phyloP scores from a whole-genome alignment of 2,113 vertebrate species.

The Galbula dea region DNA sequence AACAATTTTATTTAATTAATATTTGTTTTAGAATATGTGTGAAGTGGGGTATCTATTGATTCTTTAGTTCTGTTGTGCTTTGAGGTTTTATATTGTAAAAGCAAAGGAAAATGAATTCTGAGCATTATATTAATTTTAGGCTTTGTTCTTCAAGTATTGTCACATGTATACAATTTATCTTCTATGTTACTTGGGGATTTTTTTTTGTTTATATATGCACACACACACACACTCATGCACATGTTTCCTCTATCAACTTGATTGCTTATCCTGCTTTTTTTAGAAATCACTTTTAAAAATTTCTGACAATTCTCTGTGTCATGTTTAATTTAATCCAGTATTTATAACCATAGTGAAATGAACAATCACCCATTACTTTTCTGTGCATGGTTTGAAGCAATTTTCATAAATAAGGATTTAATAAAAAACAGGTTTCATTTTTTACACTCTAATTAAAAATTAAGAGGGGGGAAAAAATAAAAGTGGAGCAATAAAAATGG shows the following conservation, averaged over 20 bases:
- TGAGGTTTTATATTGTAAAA: background rate
- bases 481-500: background rate
- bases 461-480: background rate
- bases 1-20: background rate
- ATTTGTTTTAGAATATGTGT: background rate
- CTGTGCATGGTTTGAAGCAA: slow-evolving; percentile 18
- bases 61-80: background rate
- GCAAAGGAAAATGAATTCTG: background rate
- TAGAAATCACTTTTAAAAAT: background rate
- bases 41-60: background rate
- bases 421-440: slow-evolving; percentile 48
- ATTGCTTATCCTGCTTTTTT: background rate
- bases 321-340: slow-evolving; percentile 39
- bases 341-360: slow-evolving; percentile 38
- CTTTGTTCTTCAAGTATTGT: background rate
- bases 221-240: background rate
- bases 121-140: background rate
- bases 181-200: background rate
- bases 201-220: background rate
- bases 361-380: background rate
- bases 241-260: background rate
- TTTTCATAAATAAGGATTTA: slow-evolving; percentile 60
- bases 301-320: background rate
- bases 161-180: slow-evolving; percentile 25
- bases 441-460: slow-evolving; percentile 60